A percentile compares a stretch with the other conserved stretches of the same genome.
These are phyloP conservation scores for Panagrolaimus sp. DNA, from an alignment of 1,140 invertebrate species.

Conservation along the genomic window DNA sequence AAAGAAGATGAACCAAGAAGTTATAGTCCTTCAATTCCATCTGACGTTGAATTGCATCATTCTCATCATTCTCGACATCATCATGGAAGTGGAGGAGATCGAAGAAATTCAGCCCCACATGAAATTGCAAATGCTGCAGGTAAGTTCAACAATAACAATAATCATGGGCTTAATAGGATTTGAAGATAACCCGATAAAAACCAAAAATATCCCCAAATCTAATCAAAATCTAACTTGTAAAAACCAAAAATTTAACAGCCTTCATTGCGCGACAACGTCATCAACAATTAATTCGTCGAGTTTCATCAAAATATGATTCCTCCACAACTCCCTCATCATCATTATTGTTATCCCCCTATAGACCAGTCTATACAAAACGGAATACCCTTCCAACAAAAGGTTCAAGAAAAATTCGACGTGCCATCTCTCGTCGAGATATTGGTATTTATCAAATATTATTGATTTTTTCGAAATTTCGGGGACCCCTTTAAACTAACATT, in stretches of 20 bases:
- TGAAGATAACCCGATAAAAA: neutral
- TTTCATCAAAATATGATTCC: neutral
- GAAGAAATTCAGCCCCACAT: conserved; percentile 5
- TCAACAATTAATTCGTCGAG: conserved; percentile 2
- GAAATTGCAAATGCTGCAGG: conserved; percentile 4
- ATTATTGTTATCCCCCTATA: neutral
- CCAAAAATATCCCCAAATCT: neutral
- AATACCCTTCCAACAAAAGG: neutral
- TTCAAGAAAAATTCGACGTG: neutral
- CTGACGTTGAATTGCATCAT: neutral
- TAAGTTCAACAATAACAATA: too few species aligned
- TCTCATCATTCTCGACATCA: neutral
- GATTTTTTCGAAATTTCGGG: neutral
- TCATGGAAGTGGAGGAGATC: neutral
- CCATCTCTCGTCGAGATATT: neutral
- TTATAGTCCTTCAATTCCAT: neutral
- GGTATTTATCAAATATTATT: neutral
- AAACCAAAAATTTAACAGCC: neutral
- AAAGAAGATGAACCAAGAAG: conserved; percentile 1
- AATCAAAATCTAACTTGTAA: neutral
- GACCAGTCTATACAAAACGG: neutral
- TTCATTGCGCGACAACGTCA: neutral
- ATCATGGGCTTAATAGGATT: too few species aligned
- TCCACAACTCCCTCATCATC: neutral
- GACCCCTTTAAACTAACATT: neutral